Conservation (phyloP, 92 coral and sea anemone genomes). For the Pocillopora meandrina region DNA sequence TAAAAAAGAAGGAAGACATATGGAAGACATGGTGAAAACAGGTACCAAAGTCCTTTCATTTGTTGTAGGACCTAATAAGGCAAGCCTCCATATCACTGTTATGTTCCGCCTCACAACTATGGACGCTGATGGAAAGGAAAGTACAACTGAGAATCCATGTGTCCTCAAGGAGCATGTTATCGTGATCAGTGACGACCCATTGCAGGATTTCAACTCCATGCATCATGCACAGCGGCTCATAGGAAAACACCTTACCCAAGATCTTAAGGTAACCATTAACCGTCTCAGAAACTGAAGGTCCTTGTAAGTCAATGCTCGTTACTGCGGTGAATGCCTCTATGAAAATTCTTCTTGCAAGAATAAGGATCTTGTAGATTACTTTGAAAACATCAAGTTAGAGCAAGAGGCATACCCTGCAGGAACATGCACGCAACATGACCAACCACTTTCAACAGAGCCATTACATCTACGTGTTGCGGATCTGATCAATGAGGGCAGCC, state of each 20-base stretch:
- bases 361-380: constrained; percentile 40
- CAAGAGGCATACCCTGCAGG: constrained; percentile 30
- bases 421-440: constrained; percentile 3
- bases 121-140: constrained; percentile 5
- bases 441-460: too few species aligned
- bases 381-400: background rate
- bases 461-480: too few species aligned
- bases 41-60: too few species aligned
- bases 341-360: constrained; percentile 25
- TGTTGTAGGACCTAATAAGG: too few species aligned
- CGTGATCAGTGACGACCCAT: constrained; percentile 45
- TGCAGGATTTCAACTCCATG: constrained; percentile 25
- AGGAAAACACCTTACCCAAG: background rate
- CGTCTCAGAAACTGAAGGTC: constrained; percentile 26
- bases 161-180: constrained; percentile 28
- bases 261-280: background rate
- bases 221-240: constrained; percentile 8
- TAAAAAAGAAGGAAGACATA: too few species aligned
- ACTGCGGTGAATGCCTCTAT: constrained; percentile 37
- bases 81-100: too few species aligned
- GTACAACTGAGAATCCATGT: background rate
- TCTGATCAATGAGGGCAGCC: too few species aligned
- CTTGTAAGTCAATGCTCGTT: constrained; percentile 37
- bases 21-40: too few species aligned
- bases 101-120: too few species aligned